Evolutionary conservation across 2,797 vertebrate genomes (phyloP).

Genomic region (Tokudaia muenninki): DNA sequence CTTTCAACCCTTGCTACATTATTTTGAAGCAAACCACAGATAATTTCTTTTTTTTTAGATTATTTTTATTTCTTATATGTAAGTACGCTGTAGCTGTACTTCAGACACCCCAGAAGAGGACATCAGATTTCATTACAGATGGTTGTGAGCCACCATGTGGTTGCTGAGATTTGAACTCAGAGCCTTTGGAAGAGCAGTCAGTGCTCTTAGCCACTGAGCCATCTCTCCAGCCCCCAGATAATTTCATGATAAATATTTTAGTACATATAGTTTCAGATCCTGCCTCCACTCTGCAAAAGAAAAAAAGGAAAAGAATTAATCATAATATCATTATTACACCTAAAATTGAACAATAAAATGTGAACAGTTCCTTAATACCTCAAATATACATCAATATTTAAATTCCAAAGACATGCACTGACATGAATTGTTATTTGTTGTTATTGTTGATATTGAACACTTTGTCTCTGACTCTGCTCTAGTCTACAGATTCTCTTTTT

Average conservation of each 20-base stretch:
- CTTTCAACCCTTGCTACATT: neutral
- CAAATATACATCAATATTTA: neutral
- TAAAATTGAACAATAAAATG: neutral
- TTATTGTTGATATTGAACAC: neutral
- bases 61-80: too few species aligned
- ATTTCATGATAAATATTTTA: neutral
- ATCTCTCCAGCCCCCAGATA: too few species aligned
- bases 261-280: neutral
- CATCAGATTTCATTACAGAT: too few species aligned
- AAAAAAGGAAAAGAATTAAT: neutral
- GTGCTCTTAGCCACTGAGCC: too few species aligned
- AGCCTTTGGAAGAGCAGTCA: too few species aligned
- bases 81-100: too few species aligned
- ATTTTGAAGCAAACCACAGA: neutral
- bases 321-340: neutral
- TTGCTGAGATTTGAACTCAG: too few species aligned
- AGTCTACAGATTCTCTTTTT: neutral
- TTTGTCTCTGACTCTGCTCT: neutral
- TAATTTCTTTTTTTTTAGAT: too few species aligned
- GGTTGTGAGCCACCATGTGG: too few species aligned
- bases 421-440: neutral
- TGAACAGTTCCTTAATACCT: neutral
- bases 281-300: neutral
- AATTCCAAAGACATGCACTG: neutral
- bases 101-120: too few species aligned